Conservation (phyloP, 1,140 invertebrate genomes). For the Mycetomoellerius zeteki region DNA sequence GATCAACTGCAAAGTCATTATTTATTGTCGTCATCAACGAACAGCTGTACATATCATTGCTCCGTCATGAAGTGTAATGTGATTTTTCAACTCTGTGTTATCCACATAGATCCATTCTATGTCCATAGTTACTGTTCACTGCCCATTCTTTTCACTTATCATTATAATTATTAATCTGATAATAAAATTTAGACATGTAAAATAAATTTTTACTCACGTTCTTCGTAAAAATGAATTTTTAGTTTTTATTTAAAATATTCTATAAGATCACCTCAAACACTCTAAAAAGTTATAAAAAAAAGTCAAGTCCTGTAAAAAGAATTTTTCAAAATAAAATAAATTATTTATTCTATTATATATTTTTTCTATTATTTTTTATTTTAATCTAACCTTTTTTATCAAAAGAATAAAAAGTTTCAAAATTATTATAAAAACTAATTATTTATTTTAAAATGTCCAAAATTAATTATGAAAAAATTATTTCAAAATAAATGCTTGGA, state of each 20-base stretch:
- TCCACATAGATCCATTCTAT: no score
- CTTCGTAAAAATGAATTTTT: conserved; percentile 1
- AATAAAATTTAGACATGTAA: background rate
- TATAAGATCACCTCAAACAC: background rate
- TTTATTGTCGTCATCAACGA: background rate
- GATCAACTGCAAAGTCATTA: background rate
- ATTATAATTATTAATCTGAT: background rate
- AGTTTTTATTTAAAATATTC: background rate
- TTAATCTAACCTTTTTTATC: background rate
- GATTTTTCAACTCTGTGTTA: background rate
- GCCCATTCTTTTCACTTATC: background rate
- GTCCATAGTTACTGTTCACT: background rate
- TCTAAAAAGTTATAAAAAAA: background rate
- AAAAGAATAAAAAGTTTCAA: background rate
- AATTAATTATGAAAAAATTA: background rate
- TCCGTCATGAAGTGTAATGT: background rate
- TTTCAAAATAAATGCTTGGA: background rate
- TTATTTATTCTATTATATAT: no score
- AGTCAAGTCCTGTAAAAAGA: background rate
- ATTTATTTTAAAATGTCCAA: background rate
- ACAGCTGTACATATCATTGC: conserved; percentile 12
- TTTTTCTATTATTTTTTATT: no score
- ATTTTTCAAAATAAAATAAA: background rate
- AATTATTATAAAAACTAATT: background rate
- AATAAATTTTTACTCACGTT: conserved; percentile 8